These are phyloP conservation scores for Meloidogyne floridensis DNA, from an alignment of 1,140 invertebrate species.

Conservation along the genomic window DNA sequence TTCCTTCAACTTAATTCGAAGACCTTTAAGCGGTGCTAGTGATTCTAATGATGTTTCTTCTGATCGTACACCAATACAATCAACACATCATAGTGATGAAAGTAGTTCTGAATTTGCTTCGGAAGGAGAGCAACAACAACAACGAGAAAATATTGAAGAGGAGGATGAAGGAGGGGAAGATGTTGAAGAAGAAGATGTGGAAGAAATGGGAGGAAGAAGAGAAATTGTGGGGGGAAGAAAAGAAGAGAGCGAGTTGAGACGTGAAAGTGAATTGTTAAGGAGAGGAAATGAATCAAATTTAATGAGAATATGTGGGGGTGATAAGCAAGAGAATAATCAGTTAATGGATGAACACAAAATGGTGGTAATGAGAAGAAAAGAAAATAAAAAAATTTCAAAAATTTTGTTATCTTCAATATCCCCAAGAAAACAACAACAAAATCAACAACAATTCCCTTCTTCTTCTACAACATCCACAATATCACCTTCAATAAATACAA, in stretches of 20 bases:
- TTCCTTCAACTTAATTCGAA: too few species aligned
- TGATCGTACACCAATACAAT: conserved; percentile 55
- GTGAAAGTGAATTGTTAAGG: not conserved
- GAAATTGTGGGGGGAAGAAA: not conserved
- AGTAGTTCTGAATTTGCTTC: conserved; percentile 36
- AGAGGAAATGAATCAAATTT: too few species aligned
- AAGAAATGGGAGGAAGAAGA: conserved; percentile 9
- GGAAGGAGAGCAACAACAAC: conserved; percentile 14
- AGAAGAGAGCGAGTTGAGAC: not conserved
- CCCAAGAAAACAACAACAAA: not conserved
- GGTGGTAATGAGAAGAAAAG: not conserved
- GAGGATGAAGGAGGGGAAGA: not conserved
- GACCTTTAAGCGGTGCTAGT: conserved; percentile 42
- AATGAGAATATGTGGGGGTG: too few species aligned
- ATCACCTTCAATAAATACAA: conserved; percentile 9
- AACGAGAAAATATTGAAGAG: conserved; percentile 18
- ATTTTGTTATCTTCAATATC: not conserved
- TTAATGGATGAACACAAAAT: too few species aligned
- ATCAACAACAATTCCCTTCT: not conserved
- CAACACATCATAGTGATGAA: conserved; percentile 53
- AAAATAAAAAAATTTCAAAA: not conserved
- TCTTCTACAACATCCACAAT: not conserved
- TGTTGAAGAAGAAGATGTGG: conserved; percentile 12
- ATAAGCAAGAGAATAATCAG: too few species aligned
- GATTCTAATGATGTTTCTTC: conserved; percentile 59